Percentiles rank a stretch among this genome's conserved stretches.
These are phyloP conservation scores for Temnopleurus reevesii DNA, from an alignment of 53 echinoderm and acorn worm species.

Conservation along the genomic window DNA sequence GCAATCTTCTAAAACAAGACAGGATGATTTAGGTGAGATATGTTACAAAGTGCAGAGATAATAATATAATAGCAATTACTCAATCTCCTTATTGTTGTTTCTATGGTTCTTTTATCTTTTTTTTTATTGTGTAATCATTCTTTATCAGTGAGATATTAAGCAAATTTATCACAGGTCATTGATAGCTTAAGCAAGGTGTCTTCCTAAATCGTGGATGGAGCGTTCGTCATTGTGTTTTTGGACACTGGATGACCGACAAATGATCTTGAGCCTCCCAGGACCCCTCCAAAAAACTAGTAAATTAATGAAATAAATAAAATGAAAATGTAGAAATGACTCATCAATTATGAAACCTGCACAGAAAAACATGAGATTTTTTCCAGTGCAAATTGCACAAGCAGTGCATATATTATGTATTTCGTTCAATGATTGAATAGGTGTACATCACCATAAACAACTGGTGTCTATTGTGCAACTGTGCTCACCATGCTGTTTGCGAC, in stretches of 20 bases:
- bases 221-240: background rate
- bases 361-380: too few species aligned
- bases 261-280: background rate
- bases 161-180: background rate
- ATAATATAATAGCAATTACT: background rate
- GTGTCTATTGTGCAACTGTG: too few species aligned
- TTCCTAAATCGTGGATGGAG: background rate
- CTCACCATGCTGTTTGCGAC: too few species aligned
- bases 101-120: background rate
- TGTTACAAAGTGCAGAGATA: conserved; percentile 14
- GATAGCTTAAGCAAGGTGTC: background rate
- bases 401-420: too few species aligned
- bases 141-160: background rate
- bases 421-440: too few species aligned
- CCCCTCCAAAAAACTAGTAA: too few species aligned
- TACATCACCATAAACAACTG: too few species aligned
- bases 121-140: background rate
- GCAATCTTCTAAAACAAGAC: background rate
- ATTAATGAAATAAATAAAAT: too few species aligned
- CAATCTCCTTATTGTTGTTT: background rate
- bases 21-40: background rate
- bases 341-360: too few species aligned
- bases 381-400: too few species aligned
- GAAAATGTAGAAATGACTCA: too few species aligned
- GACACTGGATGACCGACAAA: background rate